These are phyloP conservation scores for Mallateleia sp. DNA, from an alignment of 2,888 invertebrate species.

Conservation along the genomic window DNA sequence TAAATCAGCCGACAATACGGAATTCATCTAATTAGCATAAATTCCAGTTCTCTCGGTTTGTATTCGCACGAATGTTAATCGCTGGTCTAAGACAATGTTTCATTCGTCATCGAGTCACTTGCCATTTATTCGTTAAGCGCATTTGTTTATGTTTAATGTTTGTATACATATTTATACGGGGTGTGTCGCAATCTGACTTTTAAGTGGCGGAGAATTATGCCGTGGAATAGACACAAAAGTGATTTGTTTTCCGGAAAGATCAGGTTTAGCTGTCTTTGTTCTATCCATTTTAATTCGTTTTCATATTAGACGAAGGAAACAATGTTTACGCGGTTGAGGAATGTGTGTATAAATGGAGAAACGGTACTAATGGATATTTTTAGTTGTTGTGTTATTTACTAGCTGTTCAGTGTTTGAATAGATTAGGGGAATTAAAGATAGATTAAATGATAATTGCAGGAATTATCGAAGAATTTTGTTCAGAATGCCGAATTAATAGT, in stretches of 20 bases:
- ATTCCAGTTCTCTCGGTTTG: slow-evolving; percentile 71
- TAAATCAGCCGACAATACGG: slow-evolving; percentile 76
- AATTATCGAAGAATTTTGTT: too few species aligned
- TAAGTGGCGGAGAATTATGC: slow-evolving; percentile 55
- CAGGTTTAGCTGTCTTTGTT: slow-evolving; percentile 48
- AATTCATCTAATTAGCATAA: slow-evolving; percentile 77
- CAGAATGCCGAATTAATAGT: too few species aligned
- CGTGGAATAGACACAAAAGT: slow-evolving; percentile 57
- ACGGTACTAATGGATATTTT: too few species aligned
- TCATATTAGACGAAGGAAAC: slow-evolving; percentile 39
- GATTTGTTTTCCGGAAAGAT: slow-evolving; percentile 54
- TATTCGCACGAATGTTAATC: slow-evolving; percentile 71
- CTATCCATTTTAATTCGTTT: slow-evolving; percentile 7
- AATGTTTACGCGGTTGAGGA: slow-evolving; percentile 32
- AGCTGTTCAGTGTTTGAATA: too few species aligned
- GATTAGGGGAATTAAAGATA: too few species aligned
- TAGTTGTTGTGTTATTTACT: too few species aligned
- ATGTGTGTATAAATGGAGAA: background rate
- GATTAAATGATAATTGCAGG: too few species aligned
- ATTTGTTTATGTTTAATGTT: slow-evolving; percentile 63
- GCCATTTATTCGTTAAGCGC: slow-evolving; percentile 64
- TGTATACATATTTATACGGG: slow-evolving; percentile 67
- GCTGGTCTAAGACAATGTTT: slow-evolving; percentile 72
- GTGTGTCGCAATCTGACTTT: slow-evolving; percentile 60
- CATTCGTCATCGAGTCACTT: slow-evolving; percentile 71